Evolutionary conservation across 2,888 invertebrate species (phyloP).

Genomic region (Ophion ellenae): DNA sequence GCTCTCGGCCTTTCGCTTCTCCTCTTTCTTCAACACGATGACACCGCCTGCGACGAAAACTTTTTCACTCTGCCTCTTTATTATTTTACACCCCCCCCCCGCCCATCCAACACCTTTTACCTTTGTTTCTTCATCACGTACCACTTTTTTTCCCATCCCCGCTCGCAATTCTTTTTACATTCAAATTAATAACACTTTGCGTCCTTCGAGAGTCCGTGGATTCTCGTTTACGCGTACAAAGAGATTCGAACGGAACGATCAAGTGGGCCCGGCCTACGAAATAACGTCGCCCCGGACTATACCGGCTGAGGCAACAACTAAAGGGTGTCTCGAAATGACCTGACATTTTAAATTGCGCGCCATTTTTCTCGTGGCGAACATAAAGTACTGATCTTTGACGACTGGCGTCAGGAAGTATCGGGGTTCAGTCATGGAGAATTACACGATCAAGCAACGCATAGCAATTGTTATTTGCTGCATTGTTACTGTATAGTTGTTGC

Average conservation of each 20-base stretch:
- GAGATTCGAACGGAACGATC: not conserved
- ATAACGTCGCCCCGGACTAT: not conserved
- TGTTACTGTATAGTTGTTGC: too few relatives aligned
- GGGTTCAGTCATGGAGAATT: too few relatives aligned
- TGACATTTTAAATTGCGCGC: too few relatives aligned
- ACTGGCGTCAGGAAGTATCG: too few relatives aligned
- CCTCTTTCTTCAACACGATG: not conserved
- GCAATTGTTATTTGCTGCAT: too few relatives aligned
- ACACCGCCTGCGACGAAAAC: not conserved
- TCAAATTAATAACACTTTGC: slow-evolving; percentile 50
- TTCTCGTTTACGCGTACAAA: not conserved
- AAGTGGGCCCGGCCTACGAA: not conserved
- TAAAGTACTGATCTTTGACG: too few relatives aligned
- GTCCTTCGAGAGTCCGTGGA: slow-evolving; percentile 15
- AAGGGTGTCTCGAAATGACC: too few relatives aligned
- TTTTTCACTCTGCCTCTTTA: not conserved
- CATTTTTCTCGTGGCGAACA: too few relatives aligned
- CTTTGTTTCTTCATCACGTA: not conserved
- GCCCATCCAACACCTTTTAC: not conserved
- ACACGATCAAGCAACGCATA: too few relatives aligned
- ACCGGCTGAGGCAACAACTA: too few relatives aligned
- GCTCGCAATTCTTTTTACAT: slow-evolving; percentile 59
- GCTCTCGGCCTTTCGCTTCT: not conserved
- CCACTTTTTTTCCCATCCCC: slow-evolving; percentile 20
- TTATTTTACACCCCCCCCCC: not conserved